Evolutionary conservation across 2,113 vertebrate species (phyloP).

Genomic region (Conger conger): DNA sequence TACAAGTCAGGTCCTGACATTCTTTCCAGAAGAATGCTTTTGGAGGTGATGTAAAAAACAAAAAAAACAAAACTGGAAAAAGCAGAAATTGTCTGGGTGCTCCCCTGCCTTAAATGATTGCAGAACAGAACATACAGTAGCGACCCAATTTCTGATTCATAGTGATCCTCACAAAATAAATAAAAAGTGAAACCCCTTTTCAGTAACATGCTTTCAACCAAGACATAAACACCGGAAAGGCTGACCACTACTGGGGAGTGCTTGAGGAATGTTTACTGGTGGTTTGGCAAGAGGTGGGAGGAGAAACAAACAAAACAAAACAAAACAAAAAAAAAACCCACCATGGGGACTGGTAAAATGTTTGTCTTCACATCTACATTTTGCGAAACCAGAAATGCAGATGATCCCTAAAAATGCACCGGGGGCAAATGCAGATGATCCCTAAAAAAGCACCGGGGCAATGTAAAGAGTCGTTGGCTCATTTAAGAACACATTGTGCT

Average conservation of each 20-base stretch:
- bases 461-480: slow-evolving; percentile 39
- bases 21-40: slow-evolving; percentile 9
- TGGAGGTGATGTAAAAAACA: not conserved
- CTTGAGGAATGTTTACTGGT: slow-evolving; percentile 35
- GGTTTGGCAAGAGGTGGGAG: slow-evolving; percentile 40
- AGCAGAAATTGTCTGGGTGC: not conserved
- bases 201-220: slow-evolving; percentile 10
- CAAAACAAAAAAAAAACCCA: slow-evolving; percentile 33
- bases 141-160: not conserved
- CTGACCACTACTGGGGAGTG: slow-evolving; percentile 31
- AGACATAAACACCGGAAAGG: slow-evolving; percentile 60
- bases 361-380: slow-evolving; percentile 24
- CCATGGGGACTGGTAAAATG: slow-evolving; percentile 20
- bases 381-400: slow-evolving; percentile 29
- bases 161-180: not conserved
- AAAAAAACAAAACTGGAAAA: not conserved
- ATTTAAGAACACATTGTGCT: slow-evolving; percentile 67
- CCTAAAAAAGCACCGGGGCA: slow-evolving; percentile 44
- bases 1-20: not conserved
- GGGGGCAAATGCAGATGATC: slow-evolving; percentile 35
- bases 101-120: not conserved
- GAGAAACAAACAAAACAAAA: no score
- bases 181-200: slow-evolving; percentile 1
- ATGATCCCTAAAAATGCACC: slow-evolving; percentile 46
- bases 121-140: not conserved